phyloP scores from a whole-genome alignment of 2,113 vertebrate species.

The Serranochromis macrocephalus region DNA sequence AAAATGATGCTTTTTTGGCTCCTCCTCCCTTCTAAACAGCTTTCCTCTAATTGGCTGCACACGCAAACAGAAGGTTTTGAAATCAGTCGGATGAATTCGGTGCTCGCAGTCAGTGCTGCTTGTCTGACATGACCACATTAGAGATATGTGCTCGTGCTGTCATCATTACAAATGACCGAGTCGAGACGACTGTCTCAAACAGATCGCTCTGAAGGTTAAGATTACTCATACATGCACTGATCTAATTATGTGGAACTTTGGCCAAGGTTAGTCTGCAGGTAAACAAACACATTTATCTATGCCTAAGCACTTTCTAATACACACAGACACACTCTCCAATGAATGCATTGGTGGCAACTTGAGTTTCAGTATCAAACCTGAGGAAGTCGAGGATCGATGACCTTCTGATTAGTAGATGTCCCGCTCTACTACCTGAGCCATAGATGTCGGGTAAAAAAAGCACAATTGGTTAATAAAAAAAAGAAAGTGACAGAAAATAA shows the following conservation, averaged over 20 bases:
- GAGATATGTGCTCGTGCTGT: neutral
- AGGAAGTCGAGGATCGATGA: neutral
- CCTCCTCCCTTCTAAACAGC: neutral
- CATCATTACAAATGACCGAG: neutral
- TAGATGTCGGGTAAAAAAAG: rapidly evolving
- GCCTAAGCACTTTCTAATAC: neutral
- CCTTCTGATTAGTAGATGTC: neutral
- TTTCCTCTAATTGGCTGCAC: neutral
- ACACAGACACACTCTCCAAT: neutral
- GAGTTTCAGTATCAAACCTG: neutral
- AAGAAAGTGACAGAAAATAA: neutral
- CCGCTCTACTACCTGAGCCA: neutral
- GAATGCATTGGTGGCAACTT: neutral
- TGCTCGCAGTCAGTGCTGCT: neutral
- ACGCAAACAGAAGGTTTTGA: neutral
- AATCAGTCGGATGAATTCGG: neutral
- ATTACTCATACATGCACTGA: neutral
- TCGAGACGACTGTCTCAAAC: neutral
- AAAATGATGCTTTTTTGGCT: neutral
- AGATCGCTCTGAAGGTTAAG: neutral
- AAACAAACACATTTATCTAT: neutral
- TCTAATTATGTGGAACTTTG: neutral
- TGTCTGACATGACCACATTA: neutral
- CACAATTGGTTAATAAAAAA: neutral
- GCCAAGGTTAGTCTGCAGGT: neutral